phyloP scores from a whole-genome alignment of 2,797 vertebrate genomes.

The Babyrousa celebensis region DNA sequence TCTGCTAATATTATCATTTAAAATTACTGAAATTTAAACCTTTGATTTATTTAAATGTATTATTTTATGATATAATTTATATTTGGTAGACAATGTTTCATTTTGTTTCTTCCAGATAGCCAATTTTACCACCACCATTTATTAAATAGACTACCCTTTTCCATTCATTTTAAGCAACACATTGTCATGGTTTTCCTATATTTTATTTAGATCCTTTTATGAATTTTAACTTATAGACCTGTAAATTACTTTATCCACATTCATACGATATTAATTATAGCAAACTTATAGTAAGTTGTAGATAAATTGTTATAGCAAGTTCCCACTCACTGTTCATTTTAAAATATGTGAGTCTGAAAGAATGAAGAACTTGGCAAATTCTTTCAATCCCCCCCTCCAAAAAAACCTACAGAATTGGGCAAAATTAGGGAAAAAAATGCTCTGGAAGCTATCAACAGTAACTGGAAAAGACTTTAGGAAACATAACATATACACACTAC shows the following conservation, averaged over 20 bases:
- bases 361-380: background rate
- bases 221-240: background rate
- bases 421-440: background rate
- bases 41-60: background rate
- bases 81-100: background rate
- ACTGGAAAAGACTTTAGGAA: background rate
- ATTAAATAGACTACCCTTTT: background rate
- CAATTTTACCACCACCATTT: background rate
- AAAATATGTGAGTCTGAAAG: background rate
- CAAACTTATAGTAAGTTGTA: background rate
- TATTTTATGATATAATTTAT: background rate
- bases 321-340: background rate
- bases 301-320: background rate
- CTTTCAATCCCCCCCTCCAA: rapidly evolving
- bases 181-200: background rate
- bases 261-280: background rate
- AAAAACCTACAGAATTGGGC: background rate
- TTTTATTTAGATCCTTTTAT: background rate
- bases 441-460: background rate
- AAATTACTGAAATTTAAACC: background rate
- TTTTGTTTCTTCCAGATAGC: background rate
- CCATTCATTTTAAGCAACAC: background rate
- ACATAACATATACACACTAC: too few species aligned
- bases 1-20: background rate
- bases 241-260: background rate